Percentiles rank a stretch among this genome's conserved stretches.
Evolutionary conservation across 2,888 invertebrate species (phyloP).

Genomic region (Latrodectus elegans): DNA sequence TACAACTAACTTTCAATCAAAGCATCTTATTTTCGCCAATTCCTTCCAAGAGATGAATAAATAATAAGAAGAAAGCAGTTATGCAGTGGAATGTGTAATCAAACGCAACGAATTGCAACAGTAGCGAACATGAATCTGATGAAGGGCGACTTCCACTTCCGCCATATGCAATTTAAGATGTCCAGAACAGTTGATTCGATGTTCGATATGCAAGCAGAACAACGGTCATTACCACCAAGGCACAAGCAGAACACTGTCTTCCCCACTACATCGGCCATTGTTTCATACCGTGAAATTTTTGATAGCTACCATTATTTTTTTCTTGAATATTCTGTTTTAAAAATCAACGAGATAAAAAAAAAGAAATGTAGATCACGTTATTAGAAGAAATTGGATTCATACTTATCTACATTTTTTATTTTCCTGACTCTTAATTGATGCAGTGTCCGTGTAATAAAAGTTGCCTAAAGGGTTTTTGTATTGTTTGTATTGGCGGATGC

Average conservation of each 20-base stretch:
- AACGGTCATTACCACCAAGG: constrained; percentile 32
- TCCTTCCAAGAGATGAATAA: too few relatives aligned
- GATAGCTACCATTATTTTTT: constrained; percentile 44
- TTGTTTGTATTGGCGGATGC: too few relatives aligned
- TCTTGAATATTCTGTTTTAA: neutral
- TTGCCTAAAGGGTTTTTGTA: too few relatives aligned
- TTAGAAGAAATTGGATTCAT: constrained; percentile 13
- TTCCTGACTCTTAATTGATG: too few relatives aligned
- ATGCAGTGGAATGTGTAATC: too few relatives aligned
- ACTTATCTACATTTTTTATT: constrained; percentile 11
- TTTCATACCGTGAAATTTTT: constrained; percentile 29
- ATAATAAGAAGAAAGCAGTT: too few relatives aligned
- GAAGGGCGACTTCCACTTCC: neutral
- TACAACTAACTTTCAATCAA: neutral
- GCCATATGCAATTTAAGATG: neutral
- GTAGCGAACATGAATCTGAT: too few relatives aligned
- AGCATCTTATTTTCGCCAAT: neutral
- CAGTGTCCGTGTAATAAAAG: too few relatives aligned
- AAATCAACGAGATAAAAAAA: neutral
- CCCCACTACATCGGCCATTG: constrained; percentile 21
- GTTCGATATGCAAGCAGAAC: neutral
- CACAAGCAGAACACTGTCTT: neutral
- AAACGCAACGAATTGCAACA: too few relatives aligned
- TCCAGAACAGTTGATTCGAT: neutral
- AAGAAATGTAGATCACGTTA: constrained; percentile 41